Evolutionary conservation across 2,797 vertebrate genomes (phyloP), one percentile per base, ranked within the genome.

Genomic region (Steatocranus sp.): DNA sequence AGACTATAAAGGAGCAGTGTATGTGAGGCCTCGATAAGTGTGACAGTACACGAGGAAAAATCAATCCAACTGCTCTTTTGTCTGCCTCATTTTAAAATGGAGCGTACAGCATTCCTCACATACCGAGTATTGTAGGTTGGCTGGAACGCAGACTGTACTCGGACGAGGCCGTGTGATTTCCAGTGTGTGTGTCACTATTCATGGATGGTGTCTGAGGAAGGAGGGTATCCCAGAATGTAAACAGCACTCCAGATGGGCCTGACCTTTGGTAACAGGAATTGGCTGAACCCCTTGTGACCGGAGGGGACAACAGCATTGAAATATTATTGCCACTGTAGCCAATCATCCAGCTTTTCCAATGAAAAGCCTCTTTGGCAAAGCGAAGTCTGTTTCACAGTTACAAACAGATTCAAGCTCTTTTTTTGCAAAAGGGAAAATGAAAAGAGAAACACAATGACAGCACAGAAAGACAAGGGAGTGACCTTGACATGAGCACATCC

Each of bases 231-330:
- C 80, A 76, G 87, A 94, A 94, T 86, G 90, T 94, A 95, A 95
- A 95, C 95, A 93, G 83, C 89, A 86, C 87, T 89, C 92, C 87
- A 90, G 88, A 92, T 79, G 88, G 93, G 86, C 87, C 77, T 94
- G 94, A 95, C 94, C 94, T 93, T 92, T 93, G 87, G 89, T 83
- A 89, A 83, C 86, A 88, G 63, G 89, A 82, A 95, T 91, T 79
- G 85, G 88, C 88, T 87, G 89, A 91, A 92, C 88, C 87, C 70
- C 83, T 88, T 50, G 75, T 78, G 82, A 92, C 94, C 51, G 79
- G 77, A 90, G 90, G 91, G 90, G 88, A 93, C 91, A 83, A 88
- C 80, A 61, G 89, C 79, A 76, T 80, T 86, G 93, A 92, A 88
- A 92, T 89, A 93, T 91, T 93, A 89, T 92, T 91, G 86, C 90